Percentiles rank a stretch among this genome's conserved stretches.
Conservation (phyloP, 1,140 invertebrate species). For the Reticulitermes speratus region DNA sequence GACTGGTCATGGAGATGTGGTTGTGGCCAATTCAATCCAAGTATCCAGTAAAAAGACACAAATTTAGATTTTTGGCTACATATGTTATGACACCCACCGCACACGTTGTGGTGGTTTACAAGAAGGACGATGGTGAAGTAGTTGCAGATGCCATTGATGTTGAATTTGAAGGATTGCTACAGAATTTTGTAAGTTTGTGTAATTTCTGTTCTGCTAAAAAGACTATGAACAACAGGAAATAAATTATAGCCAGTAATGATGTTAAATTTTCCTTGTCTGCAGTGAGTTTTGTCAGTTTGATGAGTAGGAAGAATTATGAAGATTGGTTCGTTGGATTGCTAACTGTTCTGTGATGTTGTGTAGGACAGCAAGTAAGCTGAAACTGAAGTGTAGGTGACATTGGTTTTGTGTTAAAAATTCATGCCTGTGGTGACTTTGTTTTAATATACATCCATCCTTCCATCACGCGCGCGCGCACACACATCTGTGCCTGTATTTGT, state of each 20-base stretch:
- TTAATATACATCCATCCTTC: too few relatives aligned
- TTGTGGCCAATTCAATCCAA: slow-evolving; percentile 67
- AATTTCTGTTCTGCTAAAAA: background rate
- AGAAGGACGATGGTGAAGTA: slow-evolving; percentile 72
- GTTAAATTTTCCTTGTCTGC: background rate
- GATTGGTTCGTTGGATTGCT: too few relatives aligned
- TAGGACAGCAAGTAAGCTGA: too few relatives aligned
- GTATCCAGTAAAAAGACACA: slow-evolving; percentile 41
- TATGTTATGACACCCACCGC: slow-evolving; percentile 82
- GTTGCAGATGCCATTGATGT: slow-evolving; percentile 82
- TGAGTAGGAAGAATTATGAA: too few relatives aligned
- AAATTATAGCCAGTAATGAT: background rate
- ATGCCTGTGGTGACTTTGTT: too few relatives aligned
- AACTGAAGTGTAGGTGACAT: too few relatives aligned
- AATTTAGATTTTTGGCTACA: slow-evolving; percentile 64
- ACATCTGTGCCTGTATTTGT: too few relatives aligned
- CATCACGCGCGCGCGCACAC: too few relatives aligned
- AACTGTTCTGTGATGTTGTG: too few relatives aligned
- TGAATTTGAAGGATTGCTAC: slow-evolving; percentile 71
- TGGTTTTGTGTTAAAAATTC: too few relatives aligned
- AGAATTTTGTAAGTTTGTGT: slow-evolving; percentile 67
- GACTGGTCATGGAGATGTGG: slow-evolving; percentile 84
- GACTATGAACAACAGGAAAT: background rate
- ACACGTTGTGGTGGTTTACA: slow-evolving; percentile 75
- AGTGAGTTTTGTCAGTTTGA: too few relatives aligned